Base-by-base conservation (phyloP, 2,888 invertebrate species). In the Branchellion lobata region DNA sequence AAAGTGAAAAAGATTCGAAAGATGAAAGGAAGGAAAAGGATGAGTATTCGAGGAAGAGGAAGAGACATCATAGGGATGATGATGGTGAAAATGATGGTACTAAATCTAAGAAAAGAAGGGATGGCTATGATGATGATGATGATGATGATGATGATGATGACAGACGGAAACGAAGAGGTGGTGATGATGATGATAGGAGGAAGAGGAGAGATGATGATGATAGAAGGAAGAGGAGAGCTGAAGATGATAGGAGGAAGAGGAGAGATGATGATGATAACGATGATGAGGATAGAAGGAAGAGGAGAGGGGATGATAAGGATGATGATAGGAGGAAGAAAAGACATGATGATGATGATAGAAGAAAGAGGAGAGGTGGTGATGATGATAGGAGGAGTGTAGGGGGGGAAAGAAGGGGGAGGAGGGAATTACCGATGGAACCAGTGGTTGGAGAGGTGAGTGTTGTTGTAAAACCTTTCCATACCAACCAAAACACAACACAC, bases 351-450 rank as follows among this genome's bases (percentile, higher is more conserved):
- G 61, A 36, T 40, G 29, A 69, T 51, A 75, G 21, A 33, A 73
- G 53, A 27, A 69, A 51, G 33, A 34, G 51, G 18, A 75, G n/a
- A 14, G 33, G 47, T 0, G 68, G 65, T 65, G 51, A 47, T 14
- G 76, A 57, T 53, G 57, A 76, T 40, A 40, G 40, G 31, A 34
- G 31, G 21, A 36, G 73, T 3, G 11, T 81, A 81, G 83, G 84
- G 61, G 84, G 80, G 78, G 83, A 77, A 82, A 11, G 47, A 69
- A 51, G 34, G 2, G 27, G 79, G 53, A 75, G 72, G 24, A 69
- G 27, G n/a, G 76, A 86, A 29, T 83, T 89, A 78, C 88, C 90
- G 0, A 85, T 88, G 65, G 89, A 89, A 82, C 90, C 90, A 36
- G 88, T 85, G 84, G 87, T 90, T 36, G 89, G 90, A 36, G 34